These are phyloP conservation scores for Choristoneura fumiferana DNA, from an alignment of 1,140 invertebrate species.

Conservation along the genomic window DNA sequence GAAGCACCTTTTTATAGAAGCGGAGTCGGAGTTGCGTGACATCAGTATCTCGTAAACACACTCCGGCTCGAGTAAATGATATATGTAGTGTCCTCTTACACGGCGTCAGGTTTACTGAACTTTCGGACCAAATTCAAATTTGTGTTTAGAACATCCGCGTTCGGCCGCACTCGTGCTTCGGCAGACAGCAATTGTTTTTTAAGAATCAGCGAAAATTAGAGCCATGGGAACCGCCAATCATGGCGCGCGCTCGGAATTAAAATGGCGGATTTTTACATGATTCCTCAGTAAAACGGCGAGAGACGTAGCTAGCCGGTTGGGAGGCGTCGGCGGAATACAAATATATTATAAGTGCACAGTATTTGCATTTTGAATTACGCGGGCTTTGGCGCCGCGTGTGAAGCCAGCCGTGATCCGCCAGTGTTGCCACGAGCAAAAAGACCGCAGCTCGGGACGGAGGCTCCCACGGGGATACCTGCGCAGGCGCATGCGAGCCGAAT, in stretches of 20 bases:
- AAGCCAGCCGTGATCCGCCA: background rate
- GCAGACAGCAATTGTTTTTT: slow-evolving; percentile 44
- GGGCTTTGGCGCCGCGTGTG: slow-evolving; percentile 30
- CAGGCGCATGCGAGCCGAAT: slow-evolving; percentile 7
- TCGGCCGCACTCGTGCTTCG: background rate
- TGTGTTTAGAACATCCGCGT: slow-evolving; percentile 3
- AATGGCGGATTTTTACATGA: slow-evolving; percentile 72
- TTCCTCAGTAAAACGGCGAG: slow-evolving; percentile 67
- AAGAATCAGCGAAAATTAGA: slow-evolving; percentile 69
- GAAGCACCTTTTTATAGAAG: slow-evolving; percentile 73
- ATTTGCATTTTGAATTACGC: slow-evolving; percentile 76
- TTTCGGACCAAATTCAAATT: slow-evolving; percentile 5
- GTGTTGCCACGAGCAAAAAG: slow-evolving; percentile 9
- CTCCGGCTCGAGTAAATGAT: slow-evolving; percentile 41
- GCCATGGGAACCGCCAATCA: slow-evolving; percentile 72
- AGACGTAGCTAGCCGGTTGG: slow-evolving; percentile 54
- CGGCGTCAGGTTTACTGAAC: slow-evolving; percentile 26
- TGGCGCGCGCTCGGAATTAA: slow-evolving; percentile 62
- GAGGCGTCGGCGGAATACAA: slow-evolving; percentile 63
- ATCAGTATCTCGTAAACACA: slow-evolving; percentile 51
- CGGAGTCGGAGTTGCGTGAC: slow-evolving; percentile 43
- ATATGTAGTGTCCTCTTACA: slow-evolving; percentile 46
- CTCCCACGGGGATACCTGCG: slow-evolving; percentile 15
- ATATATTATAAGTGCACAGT: slow-evolving; percentile 68
- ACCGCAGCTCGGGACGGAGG: background rate